phyloP scores from a whole-genome alignment of 2,888 invertebrate species.

The Caenorhabditis sp. region DNA sequence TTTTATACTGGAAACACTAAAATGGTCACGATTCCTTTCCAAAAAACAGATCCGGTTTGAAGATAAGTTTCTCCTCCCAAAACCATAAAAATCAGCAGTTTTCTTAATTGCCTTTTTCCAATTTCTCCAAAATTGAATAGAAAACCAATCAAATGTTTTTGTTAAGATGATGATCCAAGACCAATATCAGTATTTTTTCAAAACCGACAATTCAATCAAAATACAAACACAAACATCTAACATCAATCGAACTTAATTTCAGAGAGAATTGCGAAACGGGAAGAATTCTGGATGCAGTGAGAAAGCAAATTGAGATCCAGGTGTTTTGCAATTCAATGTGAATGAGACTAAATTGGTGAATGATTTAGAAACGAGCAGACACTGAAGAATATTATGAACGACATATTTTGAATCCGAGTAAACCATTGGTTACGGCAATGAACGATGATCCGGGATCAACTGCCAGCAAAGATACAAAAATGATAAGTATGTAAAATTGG shows the following conservation, averaged over 20 bases:
- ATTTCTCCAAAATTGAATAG: too few relatives aligned
- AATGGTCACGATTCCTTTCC: too few relatives aligned
- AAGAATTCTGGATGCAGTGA: constrained; percentile 56
- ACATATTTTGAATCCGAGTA: constrained; percentile 70
- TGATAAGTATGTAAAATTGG: constrained; percentile 35
- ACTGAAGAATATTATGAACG: constrained; percentile 76
- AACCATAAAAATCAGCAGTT: constrained; percentile 1
- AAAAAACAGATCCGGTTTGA: neutral
- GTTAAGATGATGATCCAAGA: neutral
- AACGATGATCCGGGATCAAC: constrained; percentile 61
- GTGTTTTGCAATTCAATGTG: constrained; percentile 30
- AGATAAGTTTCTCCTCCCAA: too few relatives aligned
- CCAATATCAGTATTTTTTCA: too few relatives aligned
- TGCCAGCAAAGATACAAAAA: constrained; percentile 36
- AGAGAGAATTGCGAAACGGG: constrained; percentile 55
- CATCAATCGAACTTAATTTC: neutral
- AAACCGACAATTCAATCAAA: too few relatives aligned
- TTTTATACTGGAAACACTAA: too few relatives aligned
- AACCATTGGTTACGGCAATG: constrained; percentile 63
- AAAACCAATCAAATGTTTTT: too few relatives aligned
- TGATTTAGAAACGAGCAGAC: constrained; percentile 76
- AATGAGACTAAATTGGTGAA: constrained; percentile 8
- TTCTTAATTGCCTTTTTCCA: too few relatives aligned
- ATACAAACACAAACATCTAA: neutral
- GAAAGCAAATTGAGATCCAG: constrained; percentile 60